phyloP scores from a whole-genome alignment of 2,888 invertebrate genomes.

The Drosophila emarginata region DNA sequence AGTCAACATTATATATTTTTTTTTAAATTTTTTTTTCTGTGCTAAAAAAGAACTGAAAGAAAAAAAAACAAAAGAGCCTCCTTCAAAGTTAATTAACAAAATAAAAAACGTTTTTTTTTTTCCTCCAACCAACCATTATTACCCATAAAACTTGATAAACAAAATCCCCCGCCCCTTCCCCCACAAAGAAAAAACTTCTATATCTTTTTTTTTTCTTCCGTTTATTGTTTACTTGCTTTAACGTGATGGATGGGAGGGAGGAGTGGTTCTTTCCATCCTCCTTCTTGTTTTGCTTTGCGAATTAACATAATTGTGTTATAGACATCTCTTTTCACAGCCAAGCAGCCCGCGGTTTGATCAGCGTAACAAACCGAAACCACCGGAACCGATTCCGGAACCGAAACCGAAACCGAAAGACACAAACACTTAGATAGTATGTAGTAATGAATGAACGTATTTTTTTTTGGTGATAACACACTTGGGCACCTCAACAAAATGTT shows the following conservation, averaged over 20 bases:
- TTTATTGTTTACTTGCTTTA: slow-evolving; percentile 12
- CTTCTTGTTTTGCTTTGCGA: slow-evolving; percentile 21
- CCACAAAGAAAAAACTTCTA: neutral
- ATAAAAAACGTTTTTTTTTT: neutral
- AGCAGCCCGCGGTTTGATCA: slow-evolving; percentile 54
- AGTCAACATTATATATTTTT: slow-evolving; percentile 25
- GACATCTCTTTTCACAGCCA: slow-evolving; percentile 71
- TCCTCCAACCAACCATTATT: neutral
- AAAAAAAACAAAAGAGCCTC: neutral
- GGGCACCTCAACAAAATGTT: slow-evolving; percentile 52
- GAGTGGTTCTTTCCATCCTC: neutral
- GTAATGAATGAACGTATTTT: slow-evolving; percentile 45
- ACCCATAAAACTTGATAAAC: neutral
- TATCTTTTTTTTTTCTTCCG: neutral
- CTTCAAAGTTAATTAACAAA: neutral
- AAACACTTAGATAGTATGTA: slow-evolving; percentile 52
- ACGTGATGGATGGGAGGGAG: neutral
- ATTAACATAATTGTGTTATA: slow-evolving; percentile 67
- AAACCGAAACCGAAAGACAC: slow-evolving; percentile 50
- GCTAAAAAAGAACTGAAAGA: slow-evolving; percentile 1
- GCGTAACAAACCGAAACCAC: slow-evolving; percentile 14
- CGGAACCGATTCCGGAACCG: slow-evolving; percentile 22
- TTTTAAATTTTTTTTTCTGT: slow-evolving; percentile 43
- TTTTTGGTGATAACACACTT: slow-evolving; percentile 18
- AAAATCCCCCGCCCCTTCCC: no score